These are phyloP conservation scores for Apodemia mormo DNA, from an alignment of 2,888 invertebrate species.

Conservation along the genomic window DNA sequence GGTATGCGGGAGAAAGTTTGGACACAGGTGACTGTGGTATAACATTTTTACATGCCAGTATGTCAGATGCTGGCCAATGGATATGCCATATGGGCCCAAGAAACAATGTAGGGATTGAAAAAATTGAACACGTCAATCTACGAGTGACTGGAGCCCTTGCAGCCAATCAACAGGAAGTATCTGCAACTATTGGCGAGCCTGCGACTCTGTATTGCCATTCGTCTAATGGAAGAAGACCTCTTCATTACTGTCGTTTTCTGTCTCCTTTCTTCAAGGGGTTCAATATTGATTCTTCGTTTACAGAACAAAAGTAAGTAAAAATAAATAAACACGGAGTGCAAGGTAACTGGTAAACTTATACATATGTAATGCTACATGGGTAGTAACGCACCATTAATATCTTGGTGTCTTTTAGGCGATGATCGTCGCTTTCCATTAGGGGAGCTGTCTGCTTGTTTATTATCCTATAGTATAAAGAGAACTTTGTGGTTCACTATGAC, in stretches of 20 bases:
- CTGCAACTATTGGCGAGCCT: conserved; percentile 43
- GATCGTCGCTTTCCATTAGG: no score
- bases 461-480: no score
- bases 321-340: not conserved
- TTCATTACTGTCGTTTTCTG: conserved; percentile 75
- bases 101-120: conserved; percentile 57
- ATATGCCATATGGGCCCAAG: conserved; percentile 73
- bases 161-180: conserved; percentile 51
- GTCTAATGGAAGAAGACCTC: conserved; percentile 59
- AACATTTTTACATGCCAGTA: conserved; percentile 54
- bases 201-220: conserved; percentile 66
- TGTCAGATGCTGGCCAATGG: conserved; percentile 66
- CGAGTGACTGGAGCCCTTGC: conserved; percentile 71
- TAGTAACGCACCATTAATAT: no score
- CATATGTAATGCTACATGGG: no score
- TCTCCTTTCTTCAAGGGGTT: conserved; percentile 63
- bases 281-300: conserved; percentile 61
- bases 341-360: no score
- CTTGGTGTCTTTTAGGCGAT: no score
- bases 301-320: conserved; percentile 59
- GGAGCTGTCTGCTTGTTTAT: no score
- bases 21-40: conserved; percentile 71
- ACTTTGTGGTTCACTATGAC: no score
- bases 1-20: conserved; percentile 68
- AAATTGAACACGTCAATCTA: conserved; percentile 54